Conservation (phyloP, 2,797 vertebrate species). For the Anolis apletophallus region DNA sequence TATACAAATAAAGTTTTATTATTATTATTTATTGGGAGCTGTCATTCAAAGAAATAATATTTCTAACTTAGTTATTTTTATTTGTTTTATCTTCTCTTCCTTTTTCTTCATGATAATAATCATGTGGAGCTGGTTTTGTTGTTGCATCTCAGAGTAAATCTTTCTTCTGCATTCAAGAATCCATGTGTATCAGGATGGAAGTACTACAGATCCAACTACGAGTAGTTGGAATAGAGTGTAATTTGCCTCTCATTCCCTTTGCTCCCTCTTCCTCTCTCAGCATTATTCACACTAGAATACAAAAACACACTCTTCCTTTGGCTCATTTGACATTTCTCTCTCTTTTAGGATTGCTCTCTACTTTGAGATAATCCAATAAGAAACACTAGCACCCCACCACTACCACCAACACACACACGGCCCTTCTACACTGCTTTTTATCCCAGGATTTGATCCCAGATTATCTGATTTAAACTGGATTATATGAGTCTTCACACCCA, state of each 20-base stretch:
- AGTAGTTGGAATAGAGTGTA: neutral
- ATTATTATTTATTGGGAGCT: no score
- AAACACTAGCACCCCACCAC: no score
- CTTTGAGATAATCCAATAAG: no score
- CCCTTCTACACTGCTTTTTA: no score
- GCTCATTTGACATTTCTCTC: neutral
- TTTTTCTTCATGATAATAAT: neutral
- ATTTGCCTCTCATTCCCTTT: neutral
- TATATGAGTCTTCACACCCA: no score
- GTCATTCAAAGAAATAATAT: no score
- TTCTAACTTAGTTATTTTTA: neutral
- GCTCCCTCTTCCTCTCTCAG: neutral
- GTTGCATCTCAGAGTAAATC: neutral
- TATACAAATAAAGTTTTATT: no score
- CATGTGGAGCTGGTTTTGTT: neutral
- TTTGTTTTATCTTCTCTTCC: neutral
- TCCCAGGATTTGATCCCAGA: no score
- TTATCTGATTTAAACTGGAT: no score
- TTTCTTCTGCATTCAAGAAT: neutral
- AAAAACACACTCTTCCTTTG: neutral
- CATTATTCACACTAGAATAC: no score
- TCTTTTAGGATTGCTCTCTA: no score
- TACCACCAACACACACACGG: no score
- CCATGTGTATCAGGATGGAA: neutral
- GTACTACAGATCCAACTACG: neutral